Percentiles rank a stretch among this genome's conserved stretches.
These are phyloP conservation scores for Apis mellifera DNA, from an alignment of 1,140 invertebrate species.

Conservation along the genomic window Amel_HAv3.1 CM009943.2:1192001-1192500, in stretches of 20 bases:
- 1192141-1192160: constrained; percentile 73
- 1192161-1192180: constrained; percentile 75
- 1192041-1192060: not conserved
- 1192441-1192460: constrained; percentile 71
- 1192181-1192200: constrained; percentile 54
- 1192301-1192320: constrained; percentile 53
- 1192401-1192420: constrained; percentile 73
- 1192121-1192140: constrained; percentile 4
- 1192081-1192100: not conserved
- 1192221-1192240: constrained; percentile 69
- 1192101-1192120: not conserved
- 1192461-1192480: constrained; percentile 42
- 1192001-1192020: too few relatives aligned
- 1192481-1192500: not conserved
- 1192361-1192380: constrained; percentile 42
- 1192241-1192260: constrained; percentile 70
- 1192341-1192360: not conserved
- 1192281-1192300: constrained; percentile 56
- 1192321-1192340: constrained; percentile 22
- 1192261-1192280: constrained; percentile 69
- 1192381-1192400: constrained; percentile 50
- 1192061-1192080: not conserved
- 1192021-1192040: too few relatives aligned
- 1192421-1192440: constrained; percentile 72
- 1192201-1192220: constrained; percentile 63